A percentile compares a stretch with the other conserved stretches of the same genome.
phyloP scores from a whole-genome alignment of 1,140 invertebrate genomes.

The Octopus sinensis region DNA sequence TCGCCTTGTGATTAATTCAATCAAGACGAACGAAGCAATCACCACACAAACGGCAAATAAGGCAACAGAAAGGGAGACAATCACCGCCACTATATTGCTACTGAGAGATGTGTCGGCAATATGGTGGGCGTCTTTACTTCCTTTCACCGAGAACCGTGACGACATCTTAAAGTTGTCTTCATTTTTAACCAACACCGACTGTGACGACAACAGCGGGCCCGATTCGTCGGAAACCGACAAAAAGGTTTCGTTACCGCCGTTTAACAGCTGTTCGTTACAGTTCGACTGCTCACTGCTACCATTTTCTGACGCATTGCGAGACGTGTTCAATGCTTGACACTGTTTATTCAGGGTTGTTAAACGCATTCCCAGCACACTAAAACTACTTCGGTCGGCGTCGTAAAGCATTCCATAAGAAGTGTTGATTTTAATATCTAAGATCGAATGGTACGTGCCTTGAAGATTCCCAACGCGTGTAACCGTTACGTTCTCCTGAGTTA shows the following conservation, averaged over 20 bases:
- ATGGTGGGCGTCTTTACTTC: background rate
- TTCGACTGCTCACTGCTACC: background rate
- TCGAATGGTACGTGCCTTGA: background rate
- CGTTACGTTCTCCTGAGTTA: background rate
- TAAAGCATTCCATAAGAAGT: constrained; percentile 1
- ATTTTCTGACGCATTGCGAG: background rate
- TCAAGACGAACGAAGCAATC: constrained; percentile 29
- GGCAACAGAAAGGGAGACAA: constrained; percentile 31
- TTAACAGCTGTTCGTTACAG: background rate
- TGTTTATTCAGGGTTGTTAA: background rate
- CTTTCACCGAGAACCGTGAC: background rate
- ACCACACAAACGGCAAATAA: constrained; percentile 31
- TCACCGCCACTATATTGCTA: constrained; percentile 27
- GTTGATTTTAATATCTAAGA: background rate
- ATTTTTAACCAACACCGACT: background rate
- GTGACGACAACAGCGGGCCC: background rate
- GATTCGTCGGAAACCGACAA: background rate
- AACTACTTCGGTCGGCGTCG: constrained; percentile 3
- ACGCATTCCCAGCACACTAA: background rate
- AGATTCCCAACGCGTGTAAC: background rate
- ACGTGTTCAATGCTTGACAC: background rate
- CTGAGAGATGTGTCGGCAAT: background rate
- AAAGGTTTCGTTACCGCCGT: background rate
- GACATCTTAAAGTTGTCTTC: background rate
- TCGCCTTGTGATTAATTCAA: constrained; percentile 25